Conservation (phyloP, 2,888 invertebrate species). For the Pasiphila rectangulata region DNA sequence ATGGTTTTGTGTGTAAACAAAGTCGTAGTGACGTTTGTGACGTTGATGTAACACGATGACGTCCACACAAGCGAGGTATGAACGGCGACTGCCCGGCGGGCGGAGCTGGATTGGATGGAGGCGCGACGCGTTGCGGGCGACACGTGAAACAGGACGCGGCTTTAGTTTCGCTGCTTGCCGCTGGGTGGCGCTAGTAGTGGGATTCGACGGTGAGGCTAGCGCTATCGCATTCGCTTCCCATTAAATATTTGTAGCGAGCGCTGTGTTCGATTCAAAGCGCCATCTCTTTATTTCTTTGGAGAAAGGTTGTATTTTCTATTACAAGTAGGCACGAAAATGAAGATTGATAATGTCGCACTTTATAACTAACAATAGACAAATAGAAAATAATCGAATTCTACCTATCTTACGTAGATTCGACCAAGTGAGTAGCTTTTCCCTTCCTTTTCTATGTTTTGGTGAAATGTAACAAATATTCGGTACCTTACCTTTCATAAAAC, state of each 20-base stretch:
- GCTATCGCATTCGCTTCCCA: conserved; percentile 17
- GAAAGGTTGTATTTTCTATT: background rate
- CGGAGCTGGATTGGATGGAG: conserved; percentile 31
- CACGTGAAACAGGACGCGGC: conserved; percentile 36
- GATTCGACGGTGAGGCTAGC: conserved; percentile 22
- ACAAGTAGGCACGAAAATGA: no score
- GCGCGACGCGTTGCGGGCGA: conserved; percentile 38
- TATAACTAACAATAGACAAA: no score
- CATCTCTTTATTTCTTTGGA: conserved; percentile 3
- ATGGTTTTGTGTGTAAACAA: conserved; percentile 69
- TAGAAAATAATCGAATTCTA: no score
- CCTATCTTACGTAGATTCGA: no score
- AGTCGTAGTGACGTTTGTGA: conserved; percentile 52
- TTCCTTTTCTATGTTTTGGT: no score
- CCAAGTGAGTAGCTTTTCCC: no score
- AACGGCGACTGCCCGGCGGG: conserved; percentile 51
- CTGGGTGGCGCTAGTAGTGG: conserved; percentile 34
- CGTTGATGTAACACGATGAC: conserved; percentile 34
- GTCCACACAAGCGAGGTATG: conserved; percentile 47
- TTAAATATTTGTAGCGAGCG: no score
- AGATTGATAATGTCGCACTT: no score
- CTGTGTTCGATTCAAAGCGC: conserved; percentile 6
- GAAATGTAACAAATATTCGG: no score
- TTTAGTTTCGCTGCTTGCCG: conserved; percentile 22
- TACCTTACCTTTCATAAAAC: no score